phyloP scores from a whole-genome alignment of 2,113 vertebrate species.

The Proteles cristata region DNA sequence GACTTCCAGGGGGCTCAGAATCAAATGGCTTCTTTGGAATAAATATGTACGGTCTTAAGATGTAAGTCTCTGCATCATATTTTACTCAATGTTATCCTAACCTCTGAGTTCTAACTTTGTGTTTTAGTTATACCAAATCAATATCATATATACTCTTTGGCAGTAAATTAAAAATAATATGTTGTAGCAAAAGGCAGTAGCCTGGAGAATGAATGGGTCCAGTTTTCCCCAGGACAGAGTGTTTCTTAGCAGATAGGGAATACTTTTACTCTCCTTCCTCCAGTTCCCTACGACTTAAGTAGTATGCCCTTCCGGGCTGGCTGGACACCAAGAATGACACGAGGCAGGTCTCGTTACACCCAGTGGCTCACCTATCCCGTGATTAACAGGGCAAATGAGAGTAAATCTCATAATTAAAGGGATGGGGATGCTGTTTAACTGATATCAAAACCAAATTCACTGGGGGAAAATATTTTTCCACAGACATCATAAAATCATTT shows the following conservation, averaged over 20 bases:
- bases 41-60: not conserved
- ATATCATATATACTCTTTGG: not conserved
- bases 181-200: not conserved
- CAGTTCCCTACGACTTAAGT: not conserved
- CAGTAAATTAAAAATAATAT: not conserved
- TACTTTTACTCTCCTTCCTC: not conserved
- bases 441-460: not conserved
- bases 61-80: not conserved
- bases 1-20: not conserved
- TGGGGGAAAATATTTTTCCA: constrained; percentile 19
- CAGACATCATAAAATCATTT: constrained; percentile 55
- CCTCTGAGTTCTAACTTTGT: not conserved
- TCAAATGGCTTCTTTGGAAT: not conserved
- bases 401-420: not conserved
- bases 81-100: not conserved
- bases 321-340: not conserved
- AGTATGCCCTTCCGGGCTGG: not conserved
- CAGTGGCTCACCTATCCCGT: not conserved
- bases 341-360: not conserved
- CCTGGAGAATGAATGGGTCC: not conserved
- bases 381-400: not conserved
- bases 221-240: not conserved
- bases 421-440: constrained; percentile 9
- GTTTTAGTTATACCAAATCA: not conserved
- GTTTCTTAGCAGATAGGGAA: not conserved